phyloP scores from a whole-genome alignment of 2,888 invertebrate genomes.

The Frankliniella intonsa region DNA sequence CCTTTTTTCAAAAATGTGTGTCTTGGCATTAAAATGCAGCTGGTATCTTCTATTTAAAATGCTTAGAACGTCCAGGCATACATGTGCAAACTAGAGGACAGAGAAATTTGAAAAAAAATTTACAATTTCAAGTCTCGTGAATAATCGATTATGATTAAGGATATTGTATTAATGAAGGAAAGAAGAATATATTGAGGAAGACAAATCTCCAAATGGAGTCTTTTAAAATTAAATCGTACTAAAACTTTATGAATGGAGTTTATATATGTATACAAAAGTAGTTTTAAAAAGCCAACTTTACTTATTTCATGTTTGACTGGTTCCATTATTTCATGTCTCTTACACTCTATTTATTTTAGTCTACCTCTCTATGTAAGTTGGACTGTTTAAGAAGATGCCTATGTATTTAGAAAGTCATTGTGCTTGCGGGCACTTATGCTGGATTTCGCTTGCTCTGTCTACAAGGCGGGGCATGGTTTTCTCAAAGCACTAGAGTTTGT shows the following conservation, averaged over 20 bases:
- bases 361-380: not conserved
- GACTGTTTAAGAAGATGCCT: not conserved
- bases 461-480: not conserved
- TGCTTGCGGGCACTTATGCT: not conserved
- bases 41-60: not conserved
- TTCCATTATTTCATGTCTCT: conserved; percentile 13
- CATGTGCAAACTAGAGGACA: not conserved
- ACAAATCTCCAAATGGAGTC: conserved; percentile 19
- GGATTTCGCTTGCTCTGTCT: not conserved
- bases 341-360: not conserved
- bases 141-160: not conserved
- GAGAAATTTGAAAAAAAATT: not conserved
- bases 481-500: not conserved
- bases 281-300: conserved; percentile 17
- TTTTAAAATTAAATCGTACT: conserved; percentile 9
- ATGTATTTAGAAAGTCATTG: not conserved
- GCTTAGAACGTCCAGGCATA: not conserved
- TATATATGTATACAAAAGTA: conserved; percentile 3
- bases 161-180: not conserved
- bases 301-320: conserved; percentile 23
- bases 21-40: not conserved
- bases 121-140: not conserved
- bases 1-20: not conserved
- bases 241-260: conserved; percentile 5
- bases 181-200: conserved; percentile 16